Percentiles rank a stretch among this genome's conserved stretches.
phyloP scores from a whole-genome alignment of 2,797 vertebrate species.

The Adrianichthys oophorus region DNA sequence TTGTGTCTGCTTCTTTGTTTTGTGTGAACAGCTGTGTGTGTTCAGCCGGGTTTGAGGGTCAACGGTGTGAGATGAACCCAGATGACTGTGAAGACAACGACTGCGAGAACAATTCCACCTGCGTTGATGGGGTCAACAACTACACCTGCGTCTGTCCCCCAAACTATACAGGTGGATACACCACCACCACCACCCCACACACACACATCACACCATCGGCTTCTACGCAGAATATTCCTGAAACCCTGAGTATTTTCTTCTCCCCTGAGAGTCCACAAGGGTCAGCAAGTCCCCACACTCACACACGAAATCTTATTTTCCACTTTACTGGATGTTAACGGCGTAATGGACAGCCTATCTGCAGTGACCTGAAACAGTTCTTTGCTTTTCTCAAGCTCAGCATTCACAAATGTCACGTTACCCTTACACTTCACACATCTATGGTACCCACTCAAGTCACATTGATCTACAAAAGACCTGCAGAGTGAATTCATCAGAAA shows the following conservation, averaged over 20 bases:
- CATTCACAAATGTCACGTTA: slow-evolving; percentile 41
- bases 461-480: too few species aligned
- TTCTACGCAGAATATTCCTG: slow-evolving; percentile 2
- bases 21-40: slow-evolving; percentile 85
- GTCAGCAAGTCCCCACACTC: slow-evolving; percentile 23
- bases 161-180: slow-evolving; percentile 80
- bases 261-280: slow-evolving; percentile 8
- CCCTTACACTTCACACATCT: slow-evolving; percentile 31
- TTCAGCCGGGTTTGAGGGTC: slow-evolving; percentile 89
- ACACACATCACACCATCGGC: not conserved
- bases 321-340: slow-evolving; percentile 56
- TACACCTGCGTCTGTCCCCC: slow-evolving; percentile 91
- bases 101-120: slow-evolving; percentile 97
- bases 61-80: slow-evolving; percentile 89
- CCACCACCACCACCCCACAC: slow-evolving; percentile 2
- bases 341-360: slow-evolving; percentile 57
- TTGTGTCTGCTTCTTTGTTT: slow-evolving; percentile 17
- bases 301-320: slow-evolving; percentile 56
- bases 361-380: slow-evolving; percentile 60
- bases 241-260: slow-evolving; percentile 12
- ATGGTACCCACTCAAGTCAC: too few species aligned
- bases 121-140: slow-evolving; percentile 95
- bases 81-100: slow-evolving; percentile 98
- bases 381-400: slow-evolving; percentile 51
- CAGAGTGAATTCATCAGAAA: too few species aligned